Conservation (phyloP, 2,797 vertebrate species). For the Smutsia gigantea region DNA sequence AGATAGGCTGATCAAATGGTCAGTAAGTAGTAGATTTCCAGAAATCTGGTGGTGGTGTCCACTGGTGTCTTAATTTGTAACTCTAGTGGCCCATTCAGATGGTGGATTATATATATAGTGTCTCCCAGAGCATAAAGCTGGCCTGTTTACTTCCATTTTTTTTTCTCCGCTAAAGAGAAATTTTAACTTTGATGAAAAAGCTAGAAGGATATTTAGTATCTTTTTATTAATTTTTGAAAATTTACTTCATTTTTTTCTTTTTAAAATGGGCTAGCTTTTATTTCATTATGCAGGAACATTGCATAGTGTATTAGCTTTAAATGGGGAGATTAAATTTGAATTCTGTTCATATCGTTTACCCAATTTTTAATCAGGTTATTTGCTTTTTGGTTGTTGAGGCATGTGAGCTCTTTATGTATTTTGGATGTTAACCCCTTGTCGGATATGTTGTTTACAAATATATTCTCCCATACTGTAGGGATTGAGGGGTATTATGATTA, state of each 20-base stretch:
- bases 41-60: not conserved
- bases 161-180: not conserved
- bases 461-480: too few species aligned
- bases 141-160: not conserved
- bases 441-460: too few species aligned
- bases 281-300: not conserved
- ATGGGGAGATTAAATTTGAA: conserved; percentile 1
- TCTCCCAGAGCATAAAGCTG: not conserved
- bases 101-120: not conserved
- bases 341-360: not conserved
- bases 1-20: not conserved
- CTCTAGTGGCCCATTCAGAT: not conserved
- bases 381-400: too few species aligned
- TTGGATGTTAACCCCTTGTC: too few species aligned
- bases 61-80: not conserved
- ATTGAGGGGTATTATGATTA: too few species aligned
- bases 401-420: too few species aligned
- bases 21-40: not conserved
- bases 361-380: too few species aligned
- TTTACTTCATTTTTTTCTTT: not conserved
- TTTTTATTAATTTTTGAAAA: conserved; percentile 33
- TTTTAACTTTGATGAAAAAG: conserved; percentile 30
- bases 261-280: not conserved
- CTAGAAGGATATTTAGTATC: not conserved
- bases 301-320: not conserved